Percentiles rank a stretch among this genome's conserved stretches.
phyloP scores from a whole-genome alignment of 2,113 vertebrate species.

The Sakesphorus luctuosus region DNA sequence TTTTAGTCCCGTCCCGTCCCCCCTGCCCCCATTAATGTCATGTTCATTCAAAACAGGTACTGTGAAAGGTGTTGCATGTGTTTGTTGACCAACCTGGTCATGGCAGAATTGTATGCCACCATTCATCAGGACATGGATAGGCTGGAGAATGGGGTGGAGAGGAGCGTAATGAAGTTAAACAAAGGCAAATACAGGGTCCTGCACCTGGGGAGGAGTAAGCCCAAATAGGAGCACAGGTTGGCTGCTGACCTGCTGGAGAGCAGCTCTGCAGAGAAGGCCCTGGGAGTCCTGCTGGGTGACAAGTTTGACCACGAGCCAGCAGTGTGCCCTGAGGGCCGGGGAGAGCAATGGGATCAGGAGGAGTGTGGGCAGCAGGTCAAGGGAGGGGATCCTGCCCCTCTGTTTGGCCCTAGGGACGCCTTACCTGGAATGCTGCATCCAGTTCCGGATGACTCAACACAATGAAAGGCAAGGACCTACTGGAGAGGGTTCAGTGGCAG shows the following conservation, averaged over 20 bases:
- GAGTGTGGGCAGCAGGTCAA: not conserved
- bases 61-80: not conserved
- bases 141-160: not conserved
- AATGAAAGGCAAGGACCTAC: not conserved
- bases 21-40: too few relatives aligned
- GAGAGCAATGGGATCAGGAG: rapidly evolving
- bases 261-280: not conserved
- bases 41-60: not conserved
- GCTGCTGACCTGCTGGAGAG: not conserved
- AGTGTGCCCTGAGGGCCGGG: not conserved
- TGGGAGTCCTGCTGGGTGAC: not conserved
- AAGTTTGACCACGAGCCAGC: too few relatives aligned
- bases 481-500: too few relatives aligned
- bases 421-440: not conserved
- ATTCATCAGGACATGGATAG: not conserved
- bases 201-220: not conserved
- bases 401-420: rapidly evolving
- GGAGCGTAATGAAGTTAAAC: rapidly evolving
- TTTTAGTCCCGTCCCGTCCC: too few relatives aligned
- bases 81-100: not conserved
- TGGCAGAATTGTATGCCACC: not conserved
- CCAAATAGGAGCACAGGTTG: too few relatives aligned
- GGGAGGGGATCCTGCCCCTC: too few relatives aligned
- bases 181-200: not conserved
- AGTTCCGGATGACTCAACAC: not conserved